Percentiles rank a stretch among this genome's conserved stretches.
These are phyloP conservation scores for Aradophagus sp. DNA, from an alignment of 1,140 invertebrate genomes.

Conservation along the genomic window DNA sequence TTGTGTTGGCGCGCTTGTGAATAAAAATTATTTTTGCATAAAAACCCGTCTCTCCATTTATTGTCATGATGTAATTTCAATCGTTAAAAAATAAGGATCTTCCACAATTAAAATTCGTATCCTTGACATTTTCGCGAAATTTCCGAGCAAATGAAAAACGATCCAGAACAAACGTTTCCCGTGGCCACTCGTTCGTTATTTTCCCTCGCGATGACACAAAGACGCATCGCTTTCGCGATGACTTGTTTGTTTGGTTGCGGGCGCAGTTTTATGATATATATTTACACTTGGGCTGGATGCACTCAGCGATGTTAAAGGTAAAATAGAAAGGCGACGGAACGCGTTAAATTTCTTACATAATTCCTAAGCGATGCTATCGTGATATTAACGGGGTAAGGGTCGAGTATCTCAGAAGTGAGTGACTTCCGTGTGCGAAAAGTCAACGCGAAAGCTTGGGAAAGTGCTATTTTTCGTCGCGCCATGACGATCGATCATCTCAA, in stretches of 20 bases:
- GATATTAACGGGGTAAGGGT: slow-evolving; percentile 60
- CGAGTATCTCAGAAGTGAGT: slow-evolving; percentile 56
- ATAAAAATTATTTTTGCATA: too few species aligned
- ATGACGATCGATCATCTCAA: slow-evolving; percentile 52
- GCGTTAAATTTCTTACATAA: slow-evolving; percentile 61
- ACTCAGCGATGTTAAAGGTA: slow-evolving; percentile 33
- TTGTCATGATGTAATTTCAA: too few species aligned
- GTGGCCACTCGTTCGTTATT: not conserved
- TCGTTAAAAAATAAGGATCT: too few species aligned
- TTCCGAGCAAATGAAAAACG: too few species aligned
- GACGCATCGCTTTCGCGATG: slow-evolving; percentile 6
- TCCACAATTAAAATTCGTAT: too few species aligned
- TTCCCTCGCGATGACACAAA: slow-evolving; percentile 9
- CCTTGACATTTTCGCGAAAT: too few species aligned
- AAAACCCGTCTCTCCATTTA: too few species aligned
- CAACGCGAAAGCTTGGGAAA: slow-evolving; percentile 58
- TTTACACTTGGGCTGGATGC: slow-evolving; percentile 29
- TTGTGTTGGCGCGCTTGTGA: too few species aligned
- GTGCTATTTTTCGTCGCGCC: slow-evolving; percentile 41
- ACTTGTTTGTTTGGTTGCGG: slow-evolving; percentile 13
- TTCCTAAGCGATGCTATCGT: slow-evolving; percentile 55
- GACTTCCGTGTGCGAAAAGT: slow-evolving; percentile 60
- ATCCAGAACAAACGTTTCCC: too few species aligned
- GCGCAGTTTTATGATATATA: slow-evolving; percentile 34
- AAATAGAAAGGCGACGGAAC: slow-evolving; percentile 60